Conservation (phyloP, 2,113 vertebrate species). For the Regulus satrapa region DNA sequence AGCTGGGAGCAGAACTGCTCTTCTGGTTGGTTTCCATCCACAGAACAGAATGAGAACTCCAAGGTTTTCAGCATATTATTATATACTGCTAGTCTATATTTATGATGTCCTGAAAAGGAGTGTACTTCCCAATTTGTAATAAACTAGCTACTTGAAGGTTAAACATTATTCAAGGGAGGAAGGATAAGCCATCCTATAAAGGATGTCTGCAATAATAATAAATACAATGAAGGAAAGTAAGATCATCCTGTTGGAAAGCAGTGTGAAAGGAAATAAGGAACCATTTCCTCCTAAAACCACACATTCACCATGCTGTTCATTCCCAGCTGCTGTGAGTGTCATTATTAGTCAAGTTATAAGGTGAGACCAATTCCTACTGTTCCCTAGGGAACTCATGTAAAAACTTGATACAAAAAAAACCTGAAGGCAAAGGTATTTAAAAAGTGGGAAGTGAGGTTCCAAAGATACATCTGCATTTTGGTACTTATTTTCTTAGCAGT, state of each 20-base stretch:
- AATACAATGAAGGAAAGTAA: constrained; percentile 34
- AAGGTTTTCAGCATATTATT: neutral
- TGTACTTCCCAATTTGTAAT: neutral
- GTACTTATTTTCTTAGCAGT: neutral
- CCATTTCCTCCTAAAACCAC: constrained; percentile 19
- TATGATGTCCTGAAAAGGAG: neutral
- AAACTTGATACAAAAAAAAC: neutral
- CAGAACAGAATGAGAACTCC: neutral
- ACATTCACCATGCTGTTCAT: neutral
- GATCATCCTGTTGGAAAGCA: constrained; percentile 15
- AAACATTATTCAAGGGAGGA: neutral
- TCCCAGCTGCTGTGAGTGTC: neutral
- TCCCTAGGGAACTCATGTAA: neutral
- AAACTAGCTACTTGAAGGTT: neutral
- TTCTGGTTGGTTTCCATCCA: neutral
- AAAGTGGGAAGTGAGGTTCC: neutral
- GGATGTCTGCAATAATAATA: constrained; percentile 10
- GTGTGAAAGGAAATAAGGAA: constrained; percentile 1
- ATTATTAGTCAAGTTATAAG: neutral
- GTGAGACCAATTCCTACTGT: neutral
- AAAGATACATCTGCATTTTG: neutral
- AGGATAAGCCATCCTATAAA: neutral
- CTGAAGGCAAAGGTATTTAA: neutral
- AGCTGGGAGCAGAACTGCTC: neutral
- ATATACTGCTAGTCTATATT: neutral